Percentiles rank a stretch among this genome's conserved stretches.
Conservation (phyloP, 92 coral and sea anemone genomes). For the Epizoanthus stellaris region DNA sequence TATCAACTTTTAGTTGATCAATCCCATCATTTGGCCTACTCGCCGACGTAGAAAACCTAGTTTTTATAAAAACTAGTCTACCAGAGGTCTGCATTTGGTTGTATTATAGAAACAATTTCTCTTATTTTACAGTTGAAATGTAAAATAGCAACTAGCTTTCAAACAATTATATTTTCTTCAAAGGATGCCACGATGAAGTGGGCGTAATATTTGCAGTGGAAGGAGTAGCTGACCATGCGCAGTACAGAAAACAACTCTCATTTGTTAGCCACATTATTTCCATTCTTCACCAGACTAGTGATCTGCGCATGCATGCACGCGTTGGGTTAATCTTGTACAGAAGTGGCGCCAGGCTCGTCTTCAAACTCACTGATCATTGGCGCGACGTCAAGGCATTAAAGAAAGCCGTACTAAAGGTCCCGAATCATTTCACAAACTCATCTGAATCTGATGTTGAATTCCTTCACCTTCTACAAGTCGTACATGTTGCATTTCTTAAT, state of each 20-base stretch:
- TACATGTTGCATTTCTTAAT: neutral
- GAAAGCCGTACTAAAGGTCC: neutral
- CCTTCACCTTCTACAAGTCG: neutral
- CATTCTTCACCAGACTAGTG: neutral
- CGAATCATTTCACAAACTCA: neutral
- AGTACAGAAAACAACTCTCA: neutral
- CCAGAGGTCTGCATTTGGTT: no score
- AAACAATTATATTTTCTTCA: neutral
- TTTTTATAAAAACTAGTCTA: no score
- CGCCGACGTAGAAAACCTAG: no score
- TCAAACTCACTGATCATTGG: neutral
- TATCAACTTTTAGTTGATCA: no score
- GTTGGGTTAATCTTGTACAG: neutral
- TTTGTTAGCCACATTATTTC: neutral
- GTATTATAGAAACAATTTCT: no score
- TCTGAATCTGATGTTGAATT: neutral
- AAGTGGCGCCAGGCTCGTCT: neutral
- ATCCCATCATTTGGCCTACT: no score
- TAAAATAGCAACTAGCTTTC: no score
- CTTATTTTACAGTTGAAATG: no score
- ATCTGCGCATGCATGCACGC: neutral
- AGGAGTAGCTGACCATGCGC: neutral
- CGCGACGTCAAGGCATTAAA: neutral
- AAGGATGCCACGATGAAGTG: slow-evolving; percentile 23
- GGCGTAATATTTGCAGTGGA: slow-evolving; percentile 6